phyloP scores from a whole-genome alignment of 1,140 invertebrate genomes.

The Drosophila gunungcola region DNA sequence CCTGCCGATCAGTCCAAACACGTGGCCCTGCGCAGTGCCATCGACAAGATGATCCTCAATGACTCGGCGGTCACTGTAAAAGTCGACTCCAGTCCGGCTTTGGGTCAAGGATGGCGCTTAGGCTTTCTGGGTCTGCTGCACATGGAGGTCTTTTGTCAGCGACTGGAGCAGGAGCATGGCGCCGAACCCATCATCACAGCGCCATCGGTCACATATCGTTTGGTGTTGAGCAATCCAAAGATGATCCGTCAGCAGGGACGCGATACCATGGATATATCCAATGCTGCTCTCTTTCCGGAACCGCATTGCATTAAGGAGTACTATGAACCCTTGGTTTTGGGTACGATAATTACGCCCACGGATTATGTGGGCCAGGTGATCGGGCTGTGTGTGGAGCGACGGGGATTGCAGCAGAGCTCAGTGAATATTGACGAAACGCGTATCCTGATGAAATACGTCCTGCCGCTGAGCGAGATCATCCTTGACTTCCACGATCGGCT shows the following conservation, averaged over 20 bases:
- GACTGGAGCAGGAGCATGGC: conserved; percentile 96
- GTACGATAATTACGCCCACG: conserved; percentile 95
- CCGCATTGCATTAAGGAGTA: conserved; percentile 89
- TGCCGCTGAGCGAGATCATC: conserved; percentile 97
- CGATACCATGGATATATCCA: conserved; percentile 91
- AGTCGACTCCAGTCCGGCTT: conserved; percentile 93
- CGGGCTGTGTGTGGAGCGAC: conserved; percentile 90
- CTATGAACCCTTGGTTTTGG: conserved; percentile 94
- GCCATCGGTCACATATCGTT: conserved; percentile 97
- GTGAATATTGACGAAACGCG: conserved; percentile 93
- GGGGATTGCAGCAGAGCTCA: conserved; percentile 91
- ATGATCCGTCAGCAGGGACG: conserved; percentile 88
- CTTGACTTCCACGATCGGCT: conserved; percentile 97
- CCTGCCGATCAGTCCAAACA: conserved; percentile 96
- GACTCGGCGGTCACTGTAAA: conserved; percentile 94
- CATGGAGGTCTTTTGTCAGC: conserved; percentile 97
- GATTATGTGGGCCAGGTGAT: conserved; percentile 90
- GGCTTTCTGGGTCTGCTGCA: conserved; percentile 98
- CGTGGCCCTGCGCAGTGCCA: conserved; percentile 89
- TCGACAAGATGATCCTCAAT: conserved; percentile 97
- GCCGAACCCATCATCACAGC: conserved; percentile 95
- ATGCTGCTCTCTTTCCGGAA: conserved; percentile 93
- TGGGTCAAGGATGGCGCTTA: conserved; percentile 97
- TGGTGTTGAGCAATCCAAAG: conserved; percentile 88
- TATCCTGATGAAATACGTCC: conserved; percentile 91